Base-by-base conservation (phyloP, 2,888 invertebrate genomes). In the Torymus auratus region DNA sequence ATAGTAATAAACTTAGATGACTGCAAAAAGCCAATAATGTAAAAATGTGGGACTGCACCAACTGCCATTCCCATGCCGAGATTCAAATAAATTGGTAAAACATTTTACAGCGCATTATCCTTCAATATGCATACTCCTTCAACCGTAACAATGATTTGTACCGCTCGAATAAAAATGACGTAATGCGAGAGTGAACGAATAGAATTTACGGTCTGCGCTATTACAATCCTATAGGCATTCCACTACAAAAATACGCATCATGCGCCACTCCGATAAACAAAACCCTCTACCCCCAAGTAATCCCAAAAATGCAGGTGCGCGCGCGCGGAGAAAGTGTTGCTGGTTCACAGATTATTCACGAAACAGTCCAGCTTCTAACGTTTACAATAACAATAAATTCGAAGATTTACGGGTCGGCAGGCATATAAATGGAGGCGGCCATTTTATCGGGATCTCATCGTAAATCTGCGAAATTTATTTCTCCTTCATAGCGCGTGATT, bases 401-500 rank as follows among this genome's bases (percentile, higher is more conserved):
- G 50, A 61, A 70, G 64, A 70, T 77, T 77, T 70, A 70, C 65
- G 50, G 13, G n/a, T 52, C 13, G 52, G 50, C 2, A 1, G n/a
- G 4, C 52, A 52, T 7, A 41, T 41, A 5, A 23, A 62, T 62
- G 20, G 28, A 14, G 17, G 55, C 41, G 20, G 56, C 78, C 71
- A 71, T 67, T 72, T 41, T 71, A 72, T 72, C 71, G 17, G 14
- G 13, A 71, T 78, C 72, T 72, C 72, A 67, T 72, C 72, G 72
- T 72, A 78, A 78, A 78, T 78, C 71, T 67, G 7, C n/a, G n/a
- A 71, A 78, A 71, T 78, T 78, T 78, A 78, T 78, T 52, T 78
- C 28, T 60, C 61, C 56, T 28, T 64, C 64, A 5, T 13, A 56
- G 15, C 41, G 28, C 20, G 50, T 15, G 20, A 69, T 69, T 70